Conservation (phyloP, 2,888 invertebrate genomes). For the Teleiodes luculella region DNA sequence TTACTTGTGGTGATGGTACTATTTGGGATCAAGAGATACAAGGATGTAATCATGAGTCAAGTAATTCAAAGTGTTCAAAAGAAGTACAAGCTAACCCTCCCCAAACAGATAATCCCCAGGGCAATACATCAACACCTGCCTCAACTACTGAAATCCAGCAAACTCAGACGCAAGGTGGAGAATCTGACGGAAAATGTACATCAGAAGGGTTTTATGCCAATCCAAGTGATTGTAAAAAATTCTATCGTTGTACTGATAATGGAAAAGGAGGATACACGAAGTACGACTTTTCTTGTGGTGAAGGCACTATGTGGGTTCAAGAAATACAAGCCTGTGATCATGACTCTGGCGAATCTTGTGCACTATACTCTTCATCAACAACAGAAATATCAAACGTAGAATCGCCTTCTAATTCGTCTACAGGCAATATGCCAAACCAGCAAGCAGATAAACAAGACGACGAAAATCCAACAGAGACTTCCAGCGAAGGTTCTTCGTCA, state of each 20-base stretch:
- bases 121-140: constrained; percentile 16
- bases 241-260: constrained; percentile 83
- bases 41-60: constrained; percentile 68
- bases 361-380: constrained; percentile 29
- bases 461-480: constrained; percentile 18
- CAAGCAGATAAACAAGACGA: constrained; percentile 24
- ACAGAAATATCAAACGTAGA: constrained; percentile 25
- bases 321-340: constrained; percentile 76
- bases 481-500: constrained; percentile 23
- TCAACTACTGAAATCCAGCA: constrained; percentile 9
- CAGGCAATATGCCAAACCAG: constrained; percentile 22
- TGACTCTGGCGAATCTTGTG: constrained; percentile 44
- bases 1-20: constrained; percentile 77
- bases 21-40: constrained; percentile 76
- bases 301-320: constrained; percentile 84
- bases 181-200: constrained; percentile 54
- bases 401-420: constrained; percentile 27
- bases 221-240: constrained; percentile 83
- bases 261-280: constrained; percentile 67
- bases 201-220: constrained; percentile 85
- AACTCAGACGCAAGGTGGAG: constrained; percentile 18
- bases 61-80: constrained; percentile 6
- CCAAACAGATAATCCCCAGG: constrained; percentile 11
- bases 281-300: constrained; percentile 81
- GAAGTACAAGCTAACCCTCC: background rate